Evolutionary conservation across 2,113 vertebrate species (phyloP).

Genomic region (Dermatemys mawii): DNA sequence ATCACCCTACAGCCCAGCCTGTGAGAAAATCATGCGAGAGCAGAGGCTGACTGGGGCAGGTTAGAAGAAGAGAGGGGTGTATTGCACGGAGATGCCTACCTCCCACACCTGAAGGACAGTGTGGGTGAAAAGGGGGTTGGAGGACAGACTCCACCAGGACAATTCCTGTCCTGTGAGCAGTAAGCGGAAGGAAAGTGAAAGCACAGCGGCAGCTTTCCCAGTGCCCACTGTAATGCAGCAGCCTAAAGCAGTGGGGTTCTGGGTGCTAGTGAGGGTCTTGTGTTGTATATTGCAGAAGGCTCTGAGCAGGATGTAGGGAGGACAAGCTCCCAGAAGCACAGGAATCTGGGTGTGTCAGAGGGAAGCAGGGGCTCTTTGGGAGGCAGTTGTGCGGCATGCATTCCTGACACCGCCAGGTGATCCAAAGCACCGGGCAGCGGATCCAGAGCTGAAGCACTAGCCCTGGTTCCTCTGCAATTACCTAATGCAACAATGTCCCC

Average conservation of each 20-base stretch:
- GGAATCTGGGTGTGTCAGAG: not conserved
- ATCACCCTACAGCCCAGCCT: not conserved
- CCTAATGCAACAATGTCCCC: not conserved
- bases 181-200: not conserved
- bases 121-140: not conserved
- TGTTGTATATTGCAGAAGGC: not conserved
- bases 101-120: not conserved
- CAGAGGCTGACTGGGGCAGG: not conserved
- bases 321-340: not conserved
- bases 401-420: not conserved
- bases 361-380: not conserved
- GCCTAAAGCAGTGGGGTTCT: not conserved
- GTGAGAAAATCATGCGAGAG: not conserved
- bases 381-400: not conserved
- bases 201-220: too few relatives aligned
- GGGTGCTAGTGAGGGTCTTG: not conserved
- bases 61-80: not conserved
- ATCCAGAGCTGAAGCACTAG: not conserved
- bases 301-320: not conserved
- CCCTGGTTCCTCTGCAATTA: not conserved
- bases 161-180: not conserved
- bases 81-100: not conserved
- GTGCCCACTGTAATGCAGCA: too few relatives aligned
- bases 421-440: too few relatives aligned
- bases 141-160: not conserved